Base-by-base conservation (phyloP, 2,113 vertebrate genomes). In the Ondatra zibethicus region DNA sequence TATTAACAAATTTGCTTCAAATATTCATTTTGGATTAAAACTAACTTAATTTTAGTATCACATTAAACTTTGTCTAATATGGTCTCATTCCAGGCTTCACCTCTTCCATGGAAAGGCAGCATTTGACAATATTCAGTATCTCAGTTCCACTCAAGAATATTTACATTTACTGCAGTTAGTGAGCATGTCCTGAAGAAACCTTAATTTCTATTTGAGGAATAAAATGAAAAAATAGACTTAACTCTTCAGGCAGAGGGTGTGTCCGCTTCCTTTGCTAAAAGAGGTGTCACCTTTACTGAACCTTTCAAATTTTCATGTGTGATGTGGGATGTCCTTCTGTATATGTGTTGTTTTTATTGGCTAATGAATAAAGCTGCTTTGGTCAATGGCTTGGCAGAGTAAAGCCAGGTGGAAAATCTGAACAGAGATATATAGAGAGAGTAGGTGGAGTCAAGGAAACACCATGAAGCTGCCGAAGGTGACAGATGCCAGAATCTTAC, bases 141-240 rank as follows among this genome's bases (percentile, higher is more conserved):
- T 95, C 47, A 33, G 16, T 78, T 91, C 61, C 42, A n/a, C 31
- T 45, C 39, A 4, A 72, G 7, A 88, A 3, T 16, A 63, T 27
- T 89, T 77, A 39, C 45, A 9, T 87, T 75, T 25, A 77, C 27
- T 89, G 70, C n/a, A 82, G 52, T 39, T 86, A 92, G 63, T 68
- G 12, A 68, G 25, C 16, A 66, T 78, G 9, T 89, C 47, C 66
- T 93, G 36, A 89, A 91, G 45, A 93, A 78, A 66, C 92, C 19
- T 16, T 63, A 55, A 45, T 89, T 95, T 97, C n/a, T 31, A 65
- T 11, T 93, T 95, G 97, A 92, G 84, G 80, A 90, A 91, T 73
- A 55, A 81, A 78, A 31, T 85, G 65, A 95, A 94, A 1, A 1
- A 12, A 93, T 63, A 95, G 92, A 12, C 13, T 90, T 75, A 93